Evolutionary conservation across 2,797 vertebrate genomes (phyloP).

Genomic region (Leontopithecus rosalia): DNA sequence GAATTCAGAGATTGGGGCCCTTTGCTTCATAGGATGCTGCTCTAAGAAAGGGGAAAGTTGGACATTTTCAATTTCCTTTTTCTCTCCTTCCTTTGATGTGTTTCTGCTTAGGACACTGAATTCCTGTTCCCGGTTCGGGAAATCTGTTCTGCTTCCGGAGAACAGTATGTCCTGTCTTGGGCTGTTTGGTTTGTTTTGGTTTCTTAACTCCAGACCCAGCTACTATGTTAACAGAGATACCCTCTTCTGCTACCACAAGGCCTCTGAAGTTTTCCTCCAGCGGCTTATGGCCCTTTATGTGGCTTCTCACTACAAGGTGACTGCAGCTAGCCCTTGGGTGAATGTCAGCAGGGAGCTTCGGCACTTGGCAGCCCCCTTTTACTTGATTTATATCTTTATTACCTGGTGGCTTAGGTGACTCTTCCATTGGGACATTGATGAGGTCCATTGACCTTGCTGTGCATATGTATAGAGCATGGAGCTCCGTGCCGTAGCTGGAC

Average conservation of each 20-base stretch:
- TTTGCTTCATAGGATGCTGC: background rate
- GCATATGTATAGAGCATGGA: background rate
- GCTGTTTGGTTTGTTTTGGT: background rate
- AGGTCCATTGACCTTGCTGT: background rate
- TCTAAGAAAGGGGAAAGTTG: background rate
- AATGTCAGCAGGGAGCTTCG: background rate
- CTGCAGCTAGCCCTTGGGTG: no score
- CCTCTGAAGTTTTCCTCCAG: constrained; percentile 96
- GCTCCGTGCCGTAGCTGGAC: fast-evolving
- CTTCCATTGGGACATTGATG: background rate
- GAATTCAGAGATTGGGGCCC: background rate
- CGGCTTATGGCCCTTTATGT: constrained; percentile 97
- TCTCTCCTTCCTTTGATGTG: background rate
- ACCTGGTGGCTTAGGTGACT: background rate
- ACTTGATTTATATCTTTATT: background rate
- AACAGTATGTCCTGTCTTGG: background rate
- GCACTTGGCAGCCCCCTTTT: background rate
- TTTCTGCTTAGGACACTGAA: background rate
- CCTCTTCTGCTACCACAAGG: constrained; percentile 98
- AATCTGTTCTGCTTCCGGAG: background rate
- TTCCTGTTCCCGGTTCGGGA: background rate
- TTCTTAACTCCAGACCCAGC: constrained; percentile 87
- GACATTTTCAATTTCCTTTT: background rate
- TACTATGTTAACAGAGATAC: constrained; percentile 99
- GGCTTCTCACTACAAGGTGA: constrained; percentile 98